Evolutionary conservation across 1,140 invertebrate species (phyloP), one percentile per base, ranked within the genome.

Genomic region (Tetraneura akinire): DNA sequence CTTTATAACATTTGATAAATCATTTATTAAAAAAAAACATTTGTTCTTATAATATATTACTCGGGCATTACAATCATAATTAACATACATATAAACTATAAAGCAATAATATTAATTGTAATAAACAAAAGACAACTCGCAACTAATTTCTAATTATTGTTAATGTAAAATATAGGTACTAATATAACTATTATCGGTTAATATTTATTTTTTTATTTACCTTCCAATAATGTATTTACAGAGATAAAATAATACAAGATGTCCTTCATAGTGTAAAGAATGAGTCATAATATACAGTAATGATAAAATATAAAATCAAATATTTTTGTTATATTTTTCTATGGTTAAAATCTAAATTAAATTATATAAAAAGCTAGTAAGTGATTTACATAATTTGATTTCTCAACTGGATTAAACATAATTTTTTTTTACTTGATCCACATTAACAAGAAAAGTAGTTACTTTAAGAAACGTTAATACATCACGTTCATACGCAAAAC

Each of bases 401-500:
- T 37, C 8, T 37, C 2, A 13, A 49, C 18, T 26, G 21, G 16
- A 49, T 51, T 53, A 14, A n/a, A n/a, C 1, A 53, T n/a, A 53
- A 53, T 53, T n/a, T 53, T 53, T n/a, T 66, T 23, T 18, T 49
- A 49, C 23, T 70, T 32, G 18, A 49, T 71, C 8, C 11, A 29
- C 29, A 23, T 51, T 29, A 71, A 51, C 16, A 26, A 37, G 32
- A 37, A 37, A 51, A 51, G 68, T 71, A 49, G 47, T 49, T 16
- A 26, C 13, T 51, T 26, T 18, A n/a, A 51, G 6, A 71, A 37
- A 71, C 47, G 18, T 51, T 49, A 71, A 18, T 71, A 29, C 45
- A 51, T 29, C 45, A 29, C 68, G n/a, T 10, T 13, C 6, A 13
- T n/a, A 51, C n/a, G 26, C 26, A 64, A 53, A 21, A 76, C 86